phyloP scores from a whole-genome alignment of 2,113 vertebrate species.

The Acrocephalus arundinaceus region DNA sequence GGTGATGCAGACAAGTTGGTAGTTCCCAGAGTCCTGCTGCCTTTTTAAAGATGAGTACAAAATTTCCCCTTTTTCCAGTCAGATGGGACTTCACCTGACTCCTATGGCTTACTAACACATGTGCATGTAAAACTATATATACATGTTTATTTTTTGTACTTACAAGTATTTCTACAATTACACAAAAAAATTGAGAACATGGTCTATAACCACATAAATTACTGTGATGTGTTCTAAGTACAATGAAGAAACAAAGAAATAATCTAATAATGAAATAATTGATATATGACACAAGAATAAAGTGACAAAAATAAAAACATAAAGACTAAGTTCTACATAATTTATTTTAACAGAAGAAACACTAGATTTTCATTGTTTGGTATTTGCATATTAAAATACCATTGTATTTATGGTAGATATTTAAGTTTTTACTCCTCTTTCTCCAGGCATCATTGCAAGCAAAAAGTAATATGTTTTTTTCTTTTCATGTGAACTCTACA shows the following conservation, averaged over 20 bases:
- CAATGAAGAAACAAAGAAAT: background rate
- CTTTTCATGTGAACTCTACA: accelerated
- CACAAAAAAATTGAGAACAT: background rate
- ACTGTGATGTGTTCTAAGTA: background rate
- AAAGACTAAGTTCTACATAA: background rate
- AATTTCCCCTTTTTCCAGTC: background rate
- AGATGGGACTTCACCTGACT: background rate
- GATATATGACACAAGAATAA: background rate
- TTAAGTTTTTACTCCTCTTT: background rate
- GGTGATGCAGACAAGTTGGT: background rate
- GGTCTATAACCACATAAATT: background rate
- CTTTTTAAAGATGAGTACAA: background rate
- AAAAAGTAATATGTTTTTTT: background rate
- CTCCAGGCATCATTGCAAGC: background rate
- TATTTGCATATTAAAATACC: background rate
- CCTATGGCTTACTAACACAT: background rate
- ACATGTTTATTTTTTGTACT: background rate
- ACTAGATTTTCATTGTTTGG: background rate
- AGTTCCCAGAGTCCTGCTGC: background rate
- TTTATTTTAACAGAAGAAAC: background rate
- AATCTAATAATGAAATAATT: background rate
- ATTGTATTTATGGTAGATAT: background rate
- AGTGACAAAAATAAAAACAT: background rate
- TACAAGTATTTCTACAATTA: background rate
- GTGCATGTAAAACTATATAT: background rate